A percentile compares a stretch with the other conserved stretches of the same genome.
Conservation (phyloP, 2,113 vertebrate species). For the Oryzias woworae region DNA sequence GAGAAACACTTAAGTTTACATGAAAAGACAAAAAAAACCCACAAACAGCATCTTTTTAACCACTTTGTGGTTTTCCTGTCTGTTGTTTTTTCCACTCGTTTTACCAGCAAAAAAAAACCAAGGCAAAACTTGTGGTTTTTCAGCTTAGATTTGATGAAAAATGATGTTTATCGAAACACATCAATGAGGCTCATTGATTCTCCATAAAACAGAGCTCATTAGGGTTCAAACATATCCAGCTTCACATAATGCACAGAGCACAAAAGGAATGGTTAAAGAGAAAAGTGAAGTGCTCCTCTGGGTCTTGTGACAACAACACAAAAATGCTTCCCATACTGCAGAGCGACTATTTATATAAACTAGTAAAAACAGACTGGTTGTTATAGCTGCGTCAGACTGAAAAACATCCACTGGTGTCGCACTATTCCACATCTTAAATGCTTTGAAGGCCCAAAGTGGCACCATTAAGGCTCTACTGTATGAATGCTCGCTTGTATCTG, state of each 20-base stretch:
- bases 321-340: slow-evolving; percentile 28
- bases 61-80: no score
- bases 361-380: slow-evolving; percentile 10
- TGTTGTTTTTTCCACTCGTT: no score
- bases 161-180: neutral
- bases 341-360: slow-evolving; percentile 29
- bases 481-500: neutral
- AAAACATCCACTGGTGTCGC: neutral
- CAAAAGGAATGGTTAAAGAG: slow-evolving; percentile 25
- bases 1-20: slow-evolving; percentile 17
- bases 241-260: slow-evolving; percentile 18
- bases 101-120: no score
- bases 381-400: slow-evolving; percentile 13
- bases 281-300: slow-evolving; percentile 27
- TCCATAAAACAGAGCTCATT: neutral
- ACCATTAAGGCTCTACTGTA: slow-evolving; percentile 6
- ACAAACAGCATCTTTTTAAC: no score
- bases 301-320: slow-evolving; percentile 30
- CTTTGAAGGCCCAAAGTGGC: slow-evolving; percentile 8
- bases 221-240: slow-evolving; percentile 9
- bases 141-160: neutral
- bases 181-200: neutral
- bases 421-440: neutral
- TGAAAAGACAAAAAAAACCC: neutral
- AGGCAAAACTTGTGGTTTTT: neutral